Evolutionary conservation across 2,888 invertebrate genomes (phyloP), one percentile per base, ranked within the genome.

Genomic region (Latheticus oryzae): DNA sequence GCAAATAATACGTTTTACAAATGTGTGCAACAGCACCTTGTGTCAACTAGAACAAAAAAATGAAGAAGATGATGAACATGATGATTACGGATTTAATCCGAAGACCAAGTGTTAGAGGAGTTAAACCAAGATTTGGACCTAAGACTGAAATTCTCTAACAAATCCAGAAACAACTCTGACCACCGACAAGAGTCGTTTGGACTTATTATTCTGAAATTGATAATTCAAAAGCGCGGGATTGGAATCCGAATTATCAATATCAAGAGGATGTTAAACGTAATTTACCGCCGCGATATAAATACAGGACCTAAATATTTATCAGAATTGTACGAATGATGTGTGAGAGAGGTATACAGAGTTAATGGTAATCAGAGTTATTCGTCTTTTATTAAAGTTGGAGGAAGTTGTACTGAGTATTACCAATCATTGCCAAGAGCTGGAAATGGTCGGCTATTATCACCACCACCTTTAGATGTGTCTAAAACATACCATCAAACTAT

Each of bases 41-140:
- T 85, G 84, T 63, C 85, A 87, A 65, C 80, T 82, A 16, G 82
- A 82, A 61, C 78, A 81, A 60, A 53, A 47, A 30, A 47, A 83
- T 53, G 79, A 80, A 9, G 81, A 86, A 56, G 91, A 90, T 42
- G 89, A 90, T 56, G 92, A 93, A 65, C 90, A 92, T 66, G 93
- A 93, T 67, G 93, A 94, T 73, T 93, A 94, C 69, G 94, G 94
- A 0, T 94, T 95, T 76, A 91, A 92, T n/a, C 71, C 85, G 91
- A 23, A 82, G 94, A n/a, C 94, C 94, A 0, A 91, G 92, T 0
- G 94, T 95, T 1, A 85, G 93, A 1, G 93, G 94, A 0, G 93
- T 95, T 61, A 93, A 93, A 72, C 90, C 93, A n/a, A 86, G 91
- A 63, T 88, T 92, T 62, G 90, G 90, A 5, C 88, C 91, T 0